Evolutionary conservation across 2,888 invertebrate species (phyloP), one percentile per base, ranked within the genome.

Genomic region (Nipponacmea schrenckii): DNA sequence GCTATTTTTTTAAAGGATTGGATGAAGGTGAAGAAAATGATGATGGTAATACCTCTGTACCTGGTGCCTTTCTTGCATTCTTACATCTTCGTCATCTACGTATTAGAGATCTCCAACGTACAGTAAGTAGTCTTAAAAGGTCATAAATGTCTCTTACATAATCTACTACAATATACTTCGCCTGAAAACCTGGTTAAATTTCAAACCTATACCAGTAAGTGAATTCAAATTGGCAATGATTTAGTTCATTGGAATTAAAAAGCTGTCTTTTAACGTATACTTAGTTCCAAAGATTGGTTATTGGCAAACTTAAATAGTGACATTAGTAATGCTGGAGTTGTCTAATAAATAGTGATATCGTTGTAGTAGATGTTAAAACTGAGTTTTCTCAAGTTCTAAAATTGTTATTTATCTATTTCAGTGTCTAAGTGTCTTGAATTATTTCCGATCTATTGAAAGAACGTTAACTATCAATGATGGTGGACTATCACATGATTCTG

Each of bases 381-480:
- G 31, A 7, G 10, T 39, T 39, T 39, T 39, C 8, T 39, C 39
- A 7, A 7, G n/a, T n/a, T n/a, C n/a, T n/a, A n/a, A n/a, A n/a
- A n/a, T n/a, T 5, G 39, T 39, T 5, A 8, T 27, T 24, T 72
- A 48, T 69, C 46, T 69, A 69, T 79, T 78, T 4, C 78, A 88
- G 88, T 84, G 82, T 66, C 80, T 89, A 45, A 83, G 86, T 71
- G 77, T 87, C 44, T 79, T 88, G 27, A 89, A 89, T 77, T 89
- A 89, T 78, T 88, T 88, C 79, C 84, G 89, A 27, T 89, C 89
- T 1, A 73, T 89, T 15, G 86, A 89, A 78, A 81, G 89, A 73
- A 89, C 88, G n/a, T 65, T 89, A 44, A 89, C 88, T 12, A 89
- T 89, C 71, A 86, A 88, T 79, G 89, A 88, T 77, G 84, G 84